A percentile compares a stretch with the other conserved stretches of the same genome.
These are phyloP conservation scores for Sander vitreus DNA, from an alignment of 2,113 vertebrate genomes.

Conservation along the genomic window DNA sequence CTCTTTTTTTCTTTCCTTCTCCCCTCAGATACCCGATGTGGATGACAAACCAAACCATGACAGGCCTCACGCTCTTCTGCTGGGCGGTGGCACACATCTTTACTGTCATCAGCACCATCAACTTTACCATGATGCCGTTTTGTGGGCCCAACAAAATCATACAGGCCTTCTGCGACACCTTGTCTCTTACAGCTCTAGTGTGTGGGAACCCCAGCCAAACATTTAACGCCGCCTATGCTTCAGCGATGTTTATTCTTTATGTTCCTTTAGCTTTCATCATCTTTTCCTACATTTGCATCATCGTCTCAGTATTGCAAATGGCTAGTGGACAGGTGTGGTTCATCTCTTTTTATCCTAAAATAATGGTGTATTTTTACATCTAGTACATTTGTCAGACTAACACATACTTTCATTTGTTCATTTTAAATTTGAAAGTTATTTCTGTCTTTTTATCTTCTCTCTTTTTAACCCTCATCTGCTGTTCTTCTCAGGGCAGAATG, in stretches of 20 bases:
- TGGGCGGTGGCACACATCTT: constrained; percentile 54
- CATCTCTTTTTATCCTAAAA: too few species aligned
- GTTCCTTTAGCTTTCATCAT: constrained; percentile 62
- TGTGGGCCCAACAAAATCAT: constrained; percentile 59
- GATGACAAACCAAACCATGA: constrained; percentile 58
- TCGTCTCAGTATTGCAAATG: constrained; percentile 58
- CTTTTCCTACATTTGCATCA: constrained; percentile 60
- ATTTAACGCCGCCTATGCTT: neutral
- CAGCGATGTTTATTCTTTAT: constrained; percentile 62
- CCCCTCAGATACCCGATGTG: constrained; percentile 48
- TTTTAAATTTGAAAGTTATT: too few species aligned
- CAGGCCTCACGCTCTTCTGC: constrained; percentile 33
- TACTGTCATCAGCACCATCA: constrained; percentile 14
- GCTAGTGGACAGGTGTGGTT: constrained; percentile 50
- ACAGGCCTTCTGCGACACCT: constrained; percentile 54
- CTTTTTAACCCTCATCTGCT: too few species aligned
- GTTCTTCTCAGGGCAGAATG: constrained; percentile 33
- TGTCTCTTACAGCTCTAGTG: constrained; percentile 29
- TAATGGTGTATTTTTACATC: too few species aligned
- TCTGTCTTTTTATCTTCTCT: too few species aligned
- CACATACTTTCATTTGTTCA: too few species aligned
- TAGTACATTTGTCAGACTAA: too few species aligned
- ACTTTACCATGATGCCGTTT: constrained; percentile 30
- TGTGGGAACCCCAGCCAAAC: constrained; percentile 27
- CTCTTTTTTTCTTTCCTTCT: neutral